These are phyloP conservation scores for Cryptomyrus ogoouensis DNA, from an alignment of 2,113 vertebrate genomes.

Conservation along the genomic window DNA sequence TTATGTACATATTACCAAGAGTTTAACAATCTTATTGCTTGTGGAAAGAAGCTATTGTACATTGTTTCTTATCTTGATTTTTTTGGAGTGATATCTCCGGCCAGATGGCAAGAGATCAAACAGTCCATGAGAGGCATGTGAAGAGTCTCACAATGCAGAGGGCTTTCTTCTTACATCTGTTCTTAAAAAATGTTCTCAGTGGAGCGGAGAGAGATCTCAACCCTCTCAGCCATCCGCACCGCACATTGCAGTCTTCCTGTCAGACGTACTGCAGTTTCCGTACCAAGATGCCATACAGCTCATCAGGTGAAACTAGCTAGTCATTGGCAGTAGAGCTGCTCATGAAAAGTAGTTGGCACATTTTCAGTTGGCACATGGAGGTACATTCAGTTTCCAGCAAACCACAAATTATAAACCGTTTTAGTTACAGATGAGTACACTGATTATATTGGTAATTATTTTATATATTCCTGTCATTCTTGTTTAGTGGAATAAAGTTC, in stretches of 20 bases:
- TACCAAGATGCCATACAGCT: not conserved
- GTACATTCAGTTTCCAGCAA: not conserved
- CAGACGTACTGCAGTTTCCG: not conserved
- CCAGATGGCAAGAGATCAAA: not conserved
- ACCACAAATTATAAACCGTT: not conserved
- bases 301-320: not conserved
- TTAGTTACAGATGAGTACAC: not conserved
- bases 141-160: not conserved
- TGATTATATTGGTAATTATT: not conserved
- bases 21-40: not conserved
- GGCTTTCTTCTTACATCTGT: not conserved
- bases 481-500: not conserved
- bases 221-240: not conserved
- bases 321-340: not conserved
- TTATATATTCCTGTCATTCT: not conserved
- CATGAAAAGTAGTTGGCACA: not conserved
- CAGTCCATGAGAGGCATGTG: not conserved
- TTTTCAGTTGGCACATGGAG: not conserved
- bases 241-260: not conserved
- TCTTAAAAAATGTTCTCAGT: not conserved
- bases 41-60: not conserved
- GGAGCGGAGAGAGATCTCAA: not conserved
- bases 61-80: not conserved
- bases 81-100: not conserved
- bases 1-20: not conserved